phyloP scores from a whole-genome alignment of 2,113 vertebrate species.

The Terrapene triunguis region DNA sequence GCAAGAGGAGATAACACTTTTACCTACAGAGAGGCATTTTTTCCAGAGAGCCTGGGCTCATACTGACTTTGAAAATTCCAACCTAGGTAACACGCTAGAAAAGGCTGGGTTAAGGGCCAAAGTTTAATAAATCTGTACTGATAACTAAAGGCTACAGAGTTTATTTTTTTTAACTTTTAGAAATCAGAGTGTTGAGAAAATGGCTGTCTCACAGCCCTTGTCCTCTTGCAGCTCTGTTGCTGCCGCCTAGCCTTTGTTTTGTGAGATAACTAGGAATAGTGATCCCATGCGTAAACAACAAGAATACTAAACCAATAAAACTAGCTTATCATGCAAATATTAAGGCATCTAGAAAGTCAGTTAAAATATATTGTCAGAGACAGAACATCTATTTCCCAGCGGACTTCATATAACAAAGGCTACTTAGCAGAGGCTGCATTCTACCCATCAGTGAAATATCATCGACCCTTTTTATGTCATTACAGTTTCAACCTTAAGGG shows the following conservation, averaged over 20 bases:
- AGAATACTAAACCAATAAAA: slow-evolving; percentile 92
- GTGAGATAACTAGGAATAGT: slow-evolving; percentile 92
- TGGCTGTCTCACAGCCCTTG: slow-evolving; percentile 76
- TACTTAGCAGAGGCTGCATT: slow-evolving; percentile 88
- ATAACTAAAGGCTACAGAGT: slow-evolving; percentile 85
- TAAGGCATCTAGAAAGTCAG: slow-evolving; percentile 99
- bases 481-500: slow-evolving; percentile 82
- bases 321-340: slow-evolving; percentile 99
- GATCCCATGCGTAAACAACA: slow-evolving; percentile 91
- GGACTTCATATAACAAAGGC: slow-evolving; percentile 94
- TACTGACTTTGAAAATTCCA: slow-evolving; percentile 78
- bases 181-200: slow-evolving; percentile 83
- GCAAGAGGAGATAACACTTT: slow-evolving; percentile 83
- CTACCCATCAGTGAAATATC: slow-evolving; percentile 89
- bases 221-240: slow-evolving; percentile 79
- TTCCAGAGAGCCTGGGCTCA: slow-evolving; percentile 83
- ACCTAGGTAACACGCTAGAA: slow-evolving; percentile 83
- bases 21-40: slow-evolving; percentile 83
- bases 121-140: slow-evolving; percentile 84
- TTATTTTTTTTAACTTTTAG: slow-evolving; percentile 78
- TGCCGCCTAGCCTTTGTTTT: slow-evolving; percentile 85
- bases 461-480: slow-evolving; percentile 83
- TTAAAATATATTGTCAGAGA: slow-evolving; percentile 91
- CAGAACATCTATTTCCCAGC: slow-evolving; percentile 98
- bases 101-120: slow-evolving; percentile 84